Conservation (phyloP, 2,797 vertebrate genomes). For the Harpagifer antarcticus region DNA sequence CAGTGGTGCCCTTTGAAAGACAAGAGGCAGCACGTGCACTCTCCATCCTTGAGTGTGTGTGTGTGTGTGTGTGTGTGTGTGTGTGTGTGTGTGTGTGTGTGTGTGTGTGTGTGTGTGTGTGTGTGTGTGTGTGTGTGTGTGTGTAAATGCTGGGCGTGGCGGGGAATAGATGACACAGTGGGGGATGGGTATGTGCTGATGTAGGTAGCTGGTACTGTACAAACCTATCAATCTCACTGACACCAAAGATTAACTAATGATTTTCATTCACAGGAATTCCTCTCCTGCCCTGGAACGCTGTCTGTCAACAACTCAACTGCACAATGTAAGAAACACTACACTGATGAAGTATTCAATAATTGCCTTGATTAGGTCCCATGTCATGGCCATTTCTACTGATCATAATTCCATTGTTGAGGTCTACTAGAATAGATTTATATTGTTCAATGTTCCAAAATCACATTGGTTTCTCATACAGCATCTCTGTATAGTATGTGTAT, state of each 20-base stretch:
- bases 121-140: neutral
- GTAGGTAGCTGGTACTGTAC: slow-evolving; percentile 45
- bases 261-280: slow-evolving; percentile 57
- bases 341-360: slow-evolving; percentile 9
- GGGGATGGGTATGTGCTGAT: slow-evolving; percentile 17
- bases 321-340: slow-evolving; percentile 55
- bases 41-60: neutral
- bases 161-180: slow-evolving; percentile 17
- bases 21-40: neutral
- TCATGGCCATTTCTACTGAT: too few species aligned
- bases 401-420: too few species aligned
- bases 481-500: too few species aligned
- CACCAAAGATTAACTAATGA: neutral
- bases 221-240: neutral
- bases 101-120: too few species aligned
- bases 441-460: too few species aligned
- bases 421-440: too few species aligned
- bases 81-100: too few species aligned
- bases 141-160: slow-evolving; percentile 7
- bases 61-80: too few species aligned
- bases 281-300: slow-evolving; percentile 32
- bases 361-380: too few species aligned
- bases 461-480: too few species aligned
- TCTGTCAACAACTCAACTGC: slow-evolving; percentile 48
- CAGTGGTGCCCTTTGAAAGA: slow-evolving; percentile 40